Percentiles rank a stretch among this genome's conserved stretches.
phyloP scores from a whole-genome alignment of 2,888 invertebrate genomes.

The Chloroclysta siterata region DNA sequence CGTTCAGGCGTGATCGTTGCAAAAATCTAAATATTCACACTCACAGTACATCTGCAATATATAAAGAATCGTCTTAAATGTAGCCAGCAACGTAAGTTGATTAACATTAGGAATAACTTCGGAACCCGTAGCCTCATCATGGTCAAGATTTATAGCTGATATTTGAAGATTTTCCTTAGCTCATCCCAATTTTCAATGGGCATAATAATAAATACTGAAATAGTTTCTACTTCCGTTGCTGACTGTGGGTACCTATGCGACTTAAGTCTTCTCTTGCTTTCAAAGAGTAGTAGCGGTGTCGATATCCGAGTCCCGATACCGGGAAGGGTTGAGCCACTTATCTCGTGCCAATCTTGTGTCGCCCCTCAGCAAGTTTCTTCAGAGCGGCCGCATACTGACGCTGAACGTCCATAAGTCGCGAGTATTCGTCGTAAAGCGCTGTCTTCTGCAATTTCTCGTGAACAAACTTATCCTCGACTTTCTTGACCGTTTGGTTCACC shows the following conservation, averaged over 20 bases:
- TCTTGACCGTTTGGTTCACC: conserved; percentile 93
- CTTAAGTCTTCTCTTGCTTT: not conserved
- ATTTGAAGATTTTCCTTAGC: too few relatives aligned
- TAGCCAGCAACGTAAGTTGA: too few relatives aligned
- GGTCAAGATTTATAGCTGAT: too few relatives aligned
- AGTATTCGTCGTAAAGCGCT: conserved; percentile 67
- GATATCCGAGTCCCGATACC: not conserved
- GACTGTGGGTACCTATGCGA: not conserved
- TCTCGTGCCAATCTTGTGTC: conserved; percentile 59
- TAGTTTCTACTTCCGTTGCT: not conserved
- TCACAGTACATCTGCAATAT: too few relatives aligned
- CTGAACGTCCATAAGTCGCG: conserved; percentile 74
- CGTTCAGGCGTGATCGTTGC: too few relatives aligned
- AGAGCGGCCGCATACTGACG: conserved; percentile 77
- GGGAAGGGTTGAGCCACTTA: conserved; percentile 10
- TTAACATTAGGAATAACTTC: too few relatives aligned
- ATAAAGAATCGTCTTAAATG: too few relatives aligned
- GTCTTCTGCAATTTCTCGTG: conserved; percentile 70
- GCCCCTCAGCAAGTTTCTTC: conserved; percentile 70
- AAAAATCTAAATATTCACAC: too few relatives aligned
- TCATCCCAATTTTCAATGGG: too few relatives aligned
- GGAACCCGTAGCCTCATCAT: too few relatives aligned
- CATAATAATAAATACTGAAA: too few relatives aligned
- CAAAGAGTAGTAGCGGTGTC: not conserved
- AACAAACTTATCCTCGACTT: conserved; percentile 86